Percentiles rank a stretch among this genome's conserved stretches.
These are phyloP conservation scores for Babylonia areolata DNA, from an alignment of 1,140 invertebrate genomes.

Conservation along the genomic window DNA sequence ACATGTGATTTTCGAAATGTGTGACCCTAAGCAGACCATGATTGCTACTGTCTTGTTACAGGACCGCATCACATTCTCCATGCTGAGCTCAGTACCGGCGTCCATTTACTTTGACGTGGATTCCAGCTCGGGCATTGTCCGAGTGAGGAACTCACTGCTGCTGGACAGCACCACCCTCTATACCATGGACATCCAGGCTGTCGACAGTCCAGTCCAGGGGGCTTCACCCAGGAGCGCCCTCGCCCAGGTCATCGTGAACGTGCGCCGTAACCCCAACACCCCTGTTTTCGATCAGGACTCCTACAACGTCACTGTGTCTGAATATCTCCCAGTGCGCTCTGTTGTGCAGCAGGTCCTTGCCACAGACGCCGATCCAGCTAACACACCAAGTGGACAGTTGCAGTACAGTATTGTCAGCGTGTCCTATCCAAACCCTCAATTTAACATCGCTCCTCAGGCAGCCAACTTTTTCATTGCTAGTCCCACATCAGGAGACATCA, in stretches of 20 bases:
- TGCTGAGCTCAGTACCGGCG: conserved; percentile 40
- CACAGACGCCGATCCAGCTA: conserved; percentile 52
- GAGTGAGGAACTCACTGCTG: conserved; percentile 36
- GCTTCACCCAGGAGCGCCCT: conserved; percentile 42
- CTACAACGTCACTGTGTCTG: conserved; percentile 54
- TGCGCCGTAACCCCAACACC: conserved; percentile 57
- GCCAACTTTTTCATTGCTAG: conserved; percentile 52
- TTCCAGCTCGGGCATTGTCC: conserved; percentile 44
- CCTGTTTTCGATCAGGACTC: conserved; percentile 47
- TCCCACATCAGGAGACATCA: conserved; percentile 49
- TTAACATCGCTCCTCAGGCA: conserved; percentile 25
- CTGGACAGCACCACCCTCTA: conserved; percentile 44
- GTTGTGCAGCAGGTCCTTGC: conserved; percentile 47
- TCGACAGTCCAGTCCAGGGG: conserved; percentile 30
- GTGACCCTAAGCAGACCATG: too few species aligned
- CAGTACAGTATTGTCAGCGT: conserved; percentile 45
- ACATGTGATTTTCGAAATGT: too few species aligned
- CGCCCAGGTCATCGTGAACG: conserved; percentile 51
- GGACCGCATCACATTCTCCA: conserved; percentile 49
- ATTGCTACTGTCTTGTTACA: conserved; percentile 34
- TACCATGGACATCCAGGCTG: conserved; percentile 38
- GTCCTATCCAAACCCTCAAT: conserved; percentile 6
- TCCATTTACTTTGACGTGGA: conserved; percentile 58
- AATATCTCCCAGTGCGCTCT: conserved; percentile 45
- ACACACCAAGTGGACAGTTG: conserved; percentile 52